A percentile compares a stretch with the other conserved stretches of the same genome.
phyloP scores from a whole-genome alignment of 1,140 invertebrate genomes.

The Gonatopus flavifemur region DNA sequence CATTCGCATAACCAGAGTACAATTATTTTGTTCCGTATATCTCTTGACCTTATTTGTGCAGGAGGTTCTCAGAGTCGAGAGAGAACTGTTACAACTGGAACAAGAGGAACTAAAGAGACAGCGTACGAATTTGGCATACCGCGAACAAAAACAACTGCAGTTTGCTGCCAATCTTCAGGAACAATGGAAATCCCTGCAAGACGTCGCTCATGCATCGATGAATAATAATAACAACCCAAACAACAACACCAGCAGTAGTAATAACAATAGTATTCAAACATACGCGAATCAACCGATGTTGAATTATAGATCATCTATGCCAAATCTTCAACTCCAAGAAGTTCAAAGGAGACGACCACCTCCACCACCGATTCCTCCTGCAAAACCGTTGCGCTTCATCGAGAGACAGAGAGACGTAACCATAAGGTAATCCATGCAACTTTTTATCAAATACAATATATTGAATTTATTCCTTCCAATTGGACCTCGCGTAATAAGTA shows the following conservation, averaged over 20 bases:
- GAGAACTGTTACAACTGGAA: constrained; percentile 73
- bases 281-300: constrained; percentile 38
- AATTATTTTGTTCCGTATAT: no score
- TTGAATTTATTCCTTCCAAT: no score
- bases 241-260: background rate
- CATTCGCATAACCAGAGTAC: background rate
- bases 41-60: constrained; percentile 42
- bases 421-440: no score
- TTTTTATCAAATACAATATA: no score
- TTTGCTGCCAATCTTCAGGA: constrained; percentile 50
- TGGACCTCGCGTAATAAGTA: no score
- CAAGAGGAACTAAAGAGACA: constrained; percentile 77
- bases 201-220: constrained; percentile 38
- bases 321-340: constrained; percentile 63
- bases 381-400: constrained; percentile 54
- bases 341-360: constrained; percentile 47
- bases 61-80: constrained; percentile 75
- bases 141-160: constrained; percentile 59
- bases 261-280: constrained; percentile 36
- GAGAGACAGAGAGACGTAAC: constrained; percentile 55
- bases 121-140: constrained; percentile 67
- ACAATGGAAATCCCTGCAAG: constrained; percentile 54
- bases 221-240: no score
- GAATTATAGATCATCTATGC: constrained; percentile 70
- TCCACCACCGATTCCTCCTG: constrained; percentile 58